Base-by-base conservation (phyloP, 2,113 vertebrate genomes). In the Sinocyclocheilus anshuiensis region DNA sequence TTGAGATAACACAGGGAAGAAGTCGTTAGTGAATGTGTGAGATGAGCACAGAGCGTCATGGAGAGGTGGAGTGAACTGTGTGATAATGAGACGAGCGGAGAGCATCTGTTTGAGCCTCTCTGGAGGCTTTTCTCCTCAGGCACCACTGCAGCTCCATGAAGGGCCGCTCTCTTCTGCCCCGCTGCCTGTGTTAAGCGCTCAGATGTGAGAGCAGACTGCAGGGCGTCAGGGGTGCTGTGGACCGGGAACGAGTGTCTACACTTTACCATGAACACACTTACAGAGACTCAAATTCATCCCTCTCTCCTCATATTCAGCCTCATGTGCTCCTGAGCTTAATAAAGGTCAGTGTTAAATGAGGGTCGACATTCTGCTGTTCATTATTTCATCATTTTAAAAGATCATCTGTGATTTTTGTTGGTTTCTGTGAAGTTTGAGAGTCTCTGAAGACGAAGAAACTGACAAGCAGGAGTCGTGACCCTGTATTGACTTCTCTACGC, bases 21-120 rank as follows among this genome's bases (percentile, higher is more conserved):
- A 13, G 7, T 69, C 6, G 29, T 69, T 69, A 69, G 69, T 39
- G 9, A 72, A 39, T 39, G 29, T 65, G 45, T 48, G 63, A 48
- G 39, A 6, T 3, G 11, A 42, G 39, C 45, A 22, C 59, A 65
- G 24, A 67, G 72, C 39, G 0, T 76, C n/a, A 57, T 36, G 33
- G 18, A 74, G 71, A 59, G 42, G 48, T 48, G 29, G 42, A 77
- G 42, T 85, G 72, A 74, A 57, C 16, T 65, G 84, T 81, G 84
- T 79, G 85, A 45, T 86, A 79, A 61, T 72, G 78, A 61, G 77
- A 71, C 6, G 67, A 13, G 53, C n/a, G 26, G 63, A 33, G 61
- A 77, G 55, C 83, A 84, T 84, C 72, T 84, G 83, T 84, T 71
- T 76, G 50, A 42, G 36, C 61, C 48, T 69, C 76, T 80, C 84